Conservation (phyloP, 1,140 invertebrate genomes). For the Andrena cerasifolii region DNA sequence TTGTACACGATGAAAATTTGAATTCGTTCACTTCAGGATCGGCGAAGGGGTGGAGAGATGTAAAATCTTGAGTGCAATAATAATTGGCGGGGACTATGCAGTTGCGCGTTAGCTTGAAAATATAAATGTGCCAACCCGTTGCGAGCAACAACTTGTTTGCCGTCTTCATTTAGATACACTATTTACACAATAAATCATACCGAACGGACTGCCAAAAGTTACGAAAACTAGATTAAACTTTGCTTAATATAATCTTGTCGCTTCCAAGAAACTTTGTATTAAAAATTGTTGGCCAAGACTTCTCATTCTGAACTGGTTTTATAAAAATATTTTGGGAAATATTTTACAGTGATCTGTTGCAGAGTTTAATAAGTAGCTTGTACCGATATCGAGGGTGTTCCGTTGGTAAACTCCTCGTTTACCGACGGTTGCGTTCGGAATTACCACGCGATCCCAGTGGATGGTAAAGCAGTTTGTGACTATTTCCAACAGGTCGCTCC, state of each 20-base stretch:
- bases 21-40: too few relatives aligned
- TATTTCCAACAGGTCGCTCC: not conserved
- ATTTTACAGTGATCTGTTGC: too few relatives aligned
- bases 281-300: too few relatives aligned
- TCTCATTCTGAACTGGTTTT: too few relatives aligned
- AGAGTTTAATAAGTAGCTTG: too few relatives aligned
- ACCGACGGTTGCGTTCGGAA: not conserved
- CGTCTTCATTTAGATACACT: conserved; percentile 18
- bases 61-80: conserved; percentile 25
- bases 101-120: conserved; percentile 35
- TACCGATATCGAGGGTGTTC: too few relatives aligned
- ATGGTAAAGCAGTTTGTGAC: not conserved
- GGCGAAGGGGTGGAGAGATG: not conserved
- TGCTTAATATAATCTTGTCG: too few relatives aligned
- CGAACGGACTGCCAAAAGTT: not conserved
- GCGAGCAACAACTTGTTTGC: conserved; percentile 3
- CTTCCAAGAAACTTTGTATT: too few relatives aligned
- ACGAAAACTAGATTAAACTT: not conserved
- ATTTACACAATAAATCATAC: not conserved
- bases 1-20: too few relatives aligned
- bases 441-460: not conserved
- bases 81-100: conserved; percentile 34
- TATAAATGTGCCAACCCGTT: conserved; percentile 13
- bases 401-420: not conserved
- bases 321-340: too few relatives aligned